Percentiles rank a stretch among this genome's conserved stretches.
phyloP scores from a whole-genome alignment of 2,113 vertebrate species.

The Psophia crepitans region DNA sequence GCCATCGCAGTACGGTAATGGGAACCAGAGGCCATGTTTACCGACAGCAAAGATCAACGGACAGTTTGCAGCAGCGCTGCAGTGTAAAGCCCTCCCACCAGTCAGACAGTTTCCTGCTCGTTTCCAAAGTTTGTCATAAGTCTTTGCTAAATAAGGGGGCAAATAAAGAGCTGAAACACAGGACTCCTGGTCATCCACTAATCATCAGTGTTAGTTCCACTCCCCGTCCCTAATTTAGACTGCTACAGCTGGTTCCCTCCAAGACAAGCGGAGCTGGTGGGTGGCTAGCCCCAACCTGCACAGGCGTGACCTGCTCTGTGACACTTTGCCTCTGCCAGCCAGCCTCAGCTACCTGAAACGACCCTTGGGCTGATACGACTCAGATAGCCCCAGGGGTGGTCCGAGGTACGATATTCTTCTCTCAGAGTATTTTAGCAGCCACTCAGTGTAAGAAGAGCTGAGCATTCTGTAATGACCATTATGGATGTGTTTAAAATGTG shows the following conservation, averaged over 20 bases:
- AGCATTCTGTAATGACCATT: neutral
- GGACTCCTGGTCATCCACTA: neutral
- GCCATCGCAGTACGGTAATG: accelerated
- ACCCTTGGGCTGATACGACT: neutral
- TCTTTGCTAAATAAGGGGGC: neutral
- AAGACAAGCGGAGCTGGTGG: neutral
- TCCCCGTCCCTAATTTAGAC: neutral
- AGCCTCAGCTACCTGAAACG: neutral
- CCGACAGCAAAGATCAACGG: neutral
- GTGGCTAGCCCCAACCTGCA: neutral
- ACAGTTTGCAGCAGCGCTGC: neutral
- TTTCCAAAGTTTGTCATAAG: neutral
- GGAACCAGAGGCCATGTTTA: neutral
- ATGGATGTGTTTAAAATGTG: neutral
- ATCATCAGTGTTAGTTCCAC: neutral
- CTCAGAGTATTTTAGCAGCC: neutral
- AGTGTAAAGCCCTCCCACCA: neutral
- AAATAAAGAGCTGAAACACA: neutral
- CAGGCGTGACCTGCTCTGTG: neutral
- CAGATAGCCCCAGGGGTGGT: neutral
- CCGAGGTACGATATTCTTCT: neutral
- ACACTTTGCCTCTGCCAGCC: neutral
- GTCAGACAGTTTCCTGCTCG: neutral
- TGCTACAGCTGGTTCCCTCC: neutral
- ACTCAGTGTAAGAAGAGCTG: neutral